phyloP scores from a whole-genome alignment of 2,113 vertebrate species.

The Aspidoscelis tigris region DNA sequence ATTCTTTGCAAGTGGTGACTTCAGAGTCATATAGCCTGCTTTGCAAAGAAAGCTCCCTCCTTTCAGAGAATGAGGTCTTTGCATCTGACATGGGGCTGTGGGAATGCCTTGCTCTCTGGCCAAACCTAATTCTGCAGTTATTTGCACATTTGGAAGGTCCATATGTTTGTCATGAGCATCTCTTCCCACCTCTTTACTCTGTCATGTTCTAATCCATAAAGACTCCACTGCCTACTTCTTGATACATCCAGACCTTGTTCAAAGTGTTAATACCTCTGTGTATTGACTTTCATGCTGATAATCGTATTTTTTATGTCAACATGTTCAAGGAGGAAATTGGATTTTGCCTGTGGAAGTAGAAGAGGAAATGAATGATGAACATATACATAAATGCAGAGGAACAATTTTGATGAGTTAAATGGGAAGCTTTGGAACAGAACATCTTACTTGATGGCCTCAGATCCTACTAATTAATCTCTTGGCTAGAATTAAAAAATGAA shows the following conservation, averaged over 20 bases:
- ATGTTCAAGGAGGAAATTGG: slow-evolving; percentile 60
- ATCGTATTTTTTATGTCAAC: slow-evolving; percentile 44
- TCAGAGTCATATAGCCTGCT: too few relatives aligned
- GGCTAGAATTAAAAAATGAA: slow-evolving; percentile 41
- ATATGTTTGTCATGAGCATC: too few relatives aligned
- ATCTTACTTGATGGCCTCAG: slow-evolving; percentile 32
- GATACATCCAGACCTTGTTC: slow-evolving; percentile 30
- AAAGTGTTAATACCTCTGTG: slow-evolving; percentile 38
- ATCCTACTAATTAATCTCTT: slow-evolving; percentile 34
- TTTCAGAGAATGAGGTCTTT: too few relatives aligned
- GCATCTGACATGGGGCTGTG: too few relatives aligned
- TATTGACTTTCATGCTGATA: neutral
- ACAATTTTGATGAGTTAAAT: slow-evolving; percentile 15
- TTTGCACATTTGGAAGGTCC: too few relatives aligned
- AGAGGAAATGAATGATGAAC: slow-evolving; percentile 66
- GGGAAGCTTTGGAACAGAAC: slow-evolving; percentile 18
- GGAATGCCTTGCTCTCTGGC: too few relatives aligned
- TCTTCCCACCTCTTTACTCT: too few relatives aligned
- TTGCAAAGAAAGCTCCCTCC: too few relatives aligned
- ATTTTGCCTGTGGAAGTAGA: slow-evolving; percentile 59
- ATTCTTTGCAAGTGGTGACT: too few relatives aligned
- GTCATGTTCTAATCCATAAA: too few relatives aligned
- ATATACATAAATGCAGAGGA: slow-evolving; percentile 27
- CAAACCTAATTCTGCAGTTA: too few relatives aligned
- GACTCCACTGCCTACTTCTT: slow-evolving; percentile 1